Evolutionary conservation across 2,888 invertebrate species (phyloP).

Genomic region (Epinotia brunnichana): DNA sequence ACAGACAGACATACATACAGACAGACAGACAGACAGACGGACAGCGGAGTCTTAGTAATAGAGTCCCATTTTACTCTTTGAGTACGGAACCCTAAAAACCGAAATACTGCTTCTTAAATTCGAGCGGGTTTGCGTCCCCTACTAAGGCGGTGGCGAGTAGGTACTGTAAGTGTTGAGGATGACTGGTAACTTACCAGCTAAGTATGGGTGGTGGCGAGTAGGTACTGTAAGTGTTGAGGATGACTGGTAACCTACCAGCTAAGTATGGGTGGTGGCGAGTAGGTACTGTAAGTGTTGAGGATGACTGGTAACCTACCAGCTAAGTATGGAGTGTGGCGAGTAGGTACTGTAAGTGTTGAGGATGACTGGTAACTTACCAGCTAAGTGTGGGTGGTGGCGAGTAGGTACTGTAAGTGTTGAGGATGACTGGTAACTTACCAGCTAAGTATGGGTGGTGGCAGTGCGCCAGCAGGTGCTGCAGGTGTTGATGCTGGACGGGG

Average conservation of each 20-base stretch:
- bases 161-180: no score
- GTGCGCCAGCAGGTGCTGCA: conserved; percentile 92
- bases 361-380: conserved; percentile 1
- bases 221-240: conserved; percentile 89
- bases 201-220: conserved; percentile 92
- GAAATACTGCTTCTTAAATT: no score
- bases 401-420: no score
- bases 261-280: conserved; percentile 93
- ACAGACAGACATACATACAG: no score
- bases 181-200: conserved; percentile 57
- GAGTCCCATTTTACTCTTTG: no score
- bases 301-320: conserved; percentile 1
- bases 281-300: conserved; percentile 90
- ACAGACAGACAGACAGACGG: no score
- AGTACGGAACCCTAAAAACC: no score
- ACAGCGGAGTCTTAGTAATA: no score
- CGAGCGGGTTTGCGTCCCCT: no score
- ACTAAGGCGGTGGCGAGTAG: no score
- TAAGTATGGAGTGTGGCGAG: conserved; percentile 93
- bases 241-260: conserved; percentile 27
- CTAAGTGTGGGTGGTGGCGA: conserved; percentile 83
- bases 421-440: neutral
- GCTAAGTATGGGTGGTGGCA: conserved; percentile 91
- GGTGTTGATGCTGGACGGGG: conserved; percentile 91
- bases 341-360: conserved; percentile 90